Evolutionary conservation across 2,888 invertebrate species (phyloP), one percentile per base, ranked within the genome.

Genomic region (Melikaiella ostensackeni): DNA sequence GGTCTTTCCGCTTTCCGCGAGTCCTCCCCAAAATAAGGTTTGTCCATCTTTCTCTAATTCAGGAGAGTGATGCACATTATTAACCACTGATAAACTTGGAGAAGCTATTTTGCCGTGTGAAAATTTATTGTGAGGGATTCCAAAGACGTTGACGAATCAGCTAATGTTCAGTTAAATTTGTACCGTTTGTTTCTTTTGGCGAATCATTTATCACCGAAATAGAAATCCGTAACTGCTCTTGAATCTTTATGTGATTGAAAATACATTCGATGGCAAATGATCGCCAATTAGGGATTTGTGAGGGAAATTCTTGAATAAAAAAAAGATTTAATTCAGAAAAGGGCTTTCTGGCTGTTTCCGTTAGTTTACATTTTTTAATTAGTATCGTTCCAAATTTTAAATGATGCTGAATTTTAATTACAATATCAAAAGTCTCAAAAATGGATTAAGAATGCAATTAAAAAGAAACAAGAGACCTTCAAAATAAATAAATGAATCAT

Each of bases 221-320:
- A 70, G 66, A 70, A 70, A 46, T 70, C 46, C 27, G 66, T 46
- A 70, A 70, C 30, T 30, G 46, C 50, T 50, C 19, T 46, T 70
- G 66, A 46, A 46, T 46, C 5, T 46, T 66, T 50, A 30, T n/a
- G 19, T 63, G n/a, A n/a, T 63, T n/a, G n/a, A 21, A 38, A 38
- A 21, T 21, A 21, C 16, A 59, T 16, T 55, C 11, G 9, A 21
- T 1, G 16, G 42, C 16, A 9, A 55, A 11, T 11, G 21, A 11
- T 55, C 21, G 11, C 21, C 55, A 21, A n/a, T 55, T 9, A 21
- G 21, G 21, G 21, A 11, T 3, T 0, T 21, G 2, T 9, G 2
- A 21, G 9, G 6, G 4, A 50, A 50, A n/a, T n/a, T 50, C 7
- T n/a, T 9, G 5, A 50, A n/a, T n/a, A n/a, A n/a, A n/a, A 50